These are phyloP conservation scores for Chloroclysta siterata DNA, from an alignment of 2,888 invertebrate genomes.

Conservation along the genomic window DNA sequence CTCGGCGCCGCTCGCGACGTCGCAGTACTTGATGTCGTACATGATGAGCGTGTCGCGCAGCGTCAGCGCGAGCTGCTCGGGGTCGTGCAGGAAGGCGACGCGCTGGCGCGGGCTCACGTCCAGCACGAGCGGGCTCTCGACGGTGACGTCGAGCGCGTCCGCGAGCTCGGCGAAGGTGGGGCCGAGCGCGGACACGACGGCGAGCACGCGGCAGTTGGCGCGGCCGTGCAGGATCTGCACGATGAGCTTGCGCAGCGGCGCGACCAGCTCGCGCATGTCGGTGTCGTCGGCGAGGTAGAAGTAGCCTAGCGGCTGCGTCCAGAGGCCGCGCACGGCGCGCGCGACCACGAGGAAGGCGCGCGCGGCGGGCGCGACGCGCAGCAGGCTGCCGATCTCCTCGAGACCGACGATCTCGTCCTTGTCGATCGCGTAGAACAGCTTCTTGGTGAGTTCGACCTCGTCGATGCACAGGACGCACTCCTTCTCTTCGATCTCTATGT, in stretches of 20 bases:
- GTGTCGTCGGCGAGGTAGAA: constrained; percentile 24
- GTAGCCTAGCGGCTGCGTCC: constrained; percentile 33
- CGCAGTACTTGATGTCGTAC: constrained; percentile 26
- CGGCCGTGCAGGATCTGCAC: not conserved
- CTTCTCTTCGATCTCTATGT: not conserved
- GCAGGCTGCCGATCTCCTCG: constrained; percentile 23
- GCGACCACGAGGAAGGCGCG: constrained; percentile 24
- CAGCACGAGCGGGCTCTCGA: constrained; percentile 16
- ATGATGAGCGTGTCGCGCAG: constrained; percentile 28
- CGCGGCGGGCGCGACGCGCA: constrained; percentile 19
- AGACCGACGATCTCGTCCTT: constrained; percentile 27
- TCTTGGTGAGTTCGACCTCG: constrained; percentile 22
- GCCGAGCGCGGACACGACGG: constrained; percentile 26
- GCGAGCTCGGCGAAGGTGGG: constrained; percentile 24
- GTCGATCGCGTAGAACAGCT: constrained; percentile 23
- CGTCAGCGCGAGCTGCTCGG: constrained; percentile 23
- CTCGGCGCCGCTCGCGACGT: constrained; percentile 8
- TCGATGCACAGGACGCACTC: constrained; percentile 29
- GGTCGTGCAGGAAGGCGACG: constrained; percentile 36
- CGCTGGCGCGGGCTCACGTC: constrained; percentile 7
- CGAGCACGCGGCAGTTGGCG: constrained; percentile 13
- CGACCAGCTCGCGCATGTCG: constrained; percentile 15
- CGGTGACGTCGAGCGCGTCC: constrained; percentile 16
- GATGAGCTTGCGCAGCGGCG: constrained; percentile 19
- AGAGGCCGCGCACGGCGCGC: constrained; percentile 17